Evolutionary conservation across 2,888 invertebrate genomes (phyloP).

Genomic region (Drosophila austrosaltans): DNA sequence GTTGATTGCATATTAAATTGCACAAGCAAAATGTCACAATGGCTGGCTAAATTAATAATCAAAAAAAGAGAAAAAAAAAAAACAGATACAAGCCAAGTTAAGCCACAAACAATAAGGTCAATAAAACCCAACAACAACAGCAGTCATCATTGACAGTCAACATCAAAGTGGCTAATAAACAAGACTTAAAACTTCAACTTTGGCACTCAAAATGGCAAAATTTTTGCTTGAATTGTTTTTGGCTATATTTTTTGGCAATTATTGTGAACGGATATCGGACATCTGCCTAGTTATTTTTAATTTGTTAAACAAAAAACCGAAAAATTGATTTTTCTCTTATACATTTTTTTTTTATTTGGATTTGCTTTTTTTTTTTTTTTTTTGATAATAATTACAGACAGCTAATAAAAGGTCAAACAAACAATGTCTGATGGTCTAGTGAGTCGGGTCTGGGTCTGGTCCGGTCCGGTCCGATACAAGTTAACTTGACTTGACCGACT

Average conservation of each 20-base stretch:
- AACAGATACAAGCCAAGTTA: conserved; percentile 37
- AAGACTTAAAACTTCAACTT: conserved; percentile 44
- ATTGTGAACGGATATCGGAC: conserved; percentile 44
- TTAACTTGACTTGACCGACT: conserved; percentile 71
- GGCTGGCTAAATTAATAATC: conserved; percentile 61
- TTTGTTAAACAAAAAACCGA: conserved; percentile 65
- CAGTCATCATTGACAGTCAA: conserved; percentile 12
- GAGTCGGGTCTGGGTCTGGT: conserved; percentile 2
- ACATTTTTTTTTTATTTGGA: too few species aligned
- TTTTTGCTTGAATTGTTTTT: neutral
- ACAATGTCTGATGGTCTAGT: conserved; percentile 60
- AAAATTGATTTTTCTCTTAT: conserved; percentile 54
- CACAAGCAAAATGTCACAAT: conserved; percentile 67
- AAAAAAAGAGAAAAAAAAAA: conserved; percentile 26
- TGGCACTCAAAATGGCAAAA: conserved; percentile 32
- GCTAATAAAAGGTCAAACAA: conserved; percentile 71
- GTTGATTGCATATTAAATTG: conserved; percentile 42
- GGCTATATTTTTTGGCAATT: conserved; percentile 47
- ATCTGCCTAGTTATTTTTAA: conserved; percentile 59
- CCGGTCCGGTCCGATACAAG: conserved; percentile 5
- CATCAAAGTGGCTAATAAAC: conserved; percentile 48
- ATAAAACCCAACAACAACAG: conserved; percentile 53
- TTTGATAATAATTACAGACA: conserved; percentile 74
- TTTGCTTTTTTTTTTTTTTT: neutral
- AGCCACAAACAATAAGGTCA: conserved; percentile 65